Conservation (phyloP, 2,113 vertebrate species). For the Carollia perspicillata region DNA sequence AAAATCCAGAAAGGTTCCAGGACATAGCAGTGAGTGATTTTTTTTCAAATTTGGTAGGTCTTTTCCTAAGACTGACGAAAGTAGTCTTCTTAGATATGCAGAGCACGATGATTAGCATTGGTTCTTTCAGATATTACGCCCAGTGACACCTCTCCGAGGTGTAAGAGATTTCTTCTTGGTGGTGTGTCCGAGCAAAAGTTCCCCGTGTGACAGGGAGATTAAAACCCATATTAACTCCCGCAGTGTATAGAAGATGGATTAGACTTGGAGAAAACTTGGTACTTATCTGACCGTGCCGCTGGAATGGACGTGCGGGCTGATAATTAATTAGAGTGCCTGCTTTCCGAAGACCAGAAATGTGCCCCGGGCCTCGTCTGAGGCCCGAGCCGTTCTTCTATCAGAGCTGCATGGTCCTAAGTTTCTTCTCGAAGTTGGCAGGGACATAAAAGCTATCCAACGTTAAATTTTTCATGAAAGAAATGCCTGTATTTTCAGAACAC, state of each 20-base stretch:
- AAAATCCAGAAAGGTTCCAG: background rate
- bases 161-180: background rate
- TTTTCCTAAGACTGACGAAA: background rate
- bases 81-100: background rate
- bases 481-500: constrained; percentile 75
- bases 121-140: background rate
- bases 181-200: background rate
- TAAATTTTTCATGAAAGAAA: constrained; percentile 76
- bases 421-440: constrained; percentile 67
- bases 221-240: background rate
- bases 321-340: background rate
- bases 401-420: constrained; percentile 66
- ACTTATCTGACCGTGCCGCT: background rate
- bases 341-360: background rate
- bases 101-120: too few relatives aligned
- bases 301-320: background rate
- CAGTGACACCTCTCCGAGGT: background rate
- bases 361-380: background rate
- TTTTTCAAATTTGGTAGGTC: background rate
- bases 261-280: background rate
- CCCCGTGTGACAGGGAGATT: background rate
- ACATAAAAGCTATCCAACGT: constrained; percentile 50
- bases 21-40: background rate
- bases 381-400: background rate
- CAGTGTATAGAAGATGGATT: background rate